These are phyloP conservation scores for Serripes groenlandicus DNA, from an alignment of 2,888 invertebrate species.

Conservation along the genomic window DNA sequence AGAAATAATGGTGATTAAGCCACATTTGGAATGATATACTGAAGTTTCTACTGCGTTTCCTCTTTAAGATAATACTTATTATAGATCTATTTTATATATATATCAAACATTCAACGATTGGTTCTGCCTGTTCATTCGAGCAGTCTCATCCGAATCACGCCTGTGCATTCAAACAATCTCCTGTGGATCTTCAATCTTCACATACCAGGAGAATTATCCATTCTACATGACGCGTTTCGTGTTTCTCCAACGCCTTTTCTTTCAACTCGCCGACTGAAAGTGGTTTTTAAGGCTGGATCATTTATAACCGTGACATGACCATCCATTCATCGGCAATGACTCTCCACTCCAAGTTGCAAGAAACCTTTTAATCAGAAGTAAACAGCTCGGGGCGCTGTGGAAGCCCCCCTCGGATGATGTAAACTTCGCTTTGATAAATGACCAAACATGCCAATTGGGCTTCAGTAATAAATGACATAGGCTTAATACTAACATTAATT, in stretches of 20 bases:
- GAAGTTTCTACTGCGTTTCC: no score
- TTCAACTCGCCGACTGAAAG: conserved; percentile 4
- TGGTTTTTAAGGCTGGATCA: conserved; percentile 33
- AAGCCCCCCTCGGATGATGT: conserved; percentile 58
- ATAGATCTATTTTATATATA: no score
- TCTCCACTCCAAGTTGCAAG: conserved; percentile 48
- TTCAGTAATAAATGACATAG: conserved; percentile 26
- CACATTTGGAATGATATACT: no score
- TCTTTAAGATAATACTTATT: no score
- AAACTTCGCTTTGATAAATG: conserved; percentile 40
- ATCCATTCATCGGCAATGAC: conserved; percentile 45
- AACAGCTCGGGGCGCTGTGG: conserved; percentile 56
- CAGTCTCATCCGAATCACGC: no score
- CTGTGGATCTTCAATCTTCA: no score
- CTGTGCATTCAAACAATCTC: no score
- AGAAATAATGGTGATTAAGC: no score
- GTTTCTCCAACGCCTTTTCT: conserved; percentile 12
- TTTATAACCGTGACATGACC: conserved; percentile 59
- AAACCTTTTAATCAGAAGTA: conserved; percentile 63
- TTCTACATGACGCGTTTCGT: no score
- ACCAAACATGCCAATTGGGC: conserved; percentile 17
- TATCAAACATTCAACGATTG: no score
- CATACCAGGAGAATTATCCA: no score
- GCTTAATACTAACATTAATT: conserved; percentile 23
- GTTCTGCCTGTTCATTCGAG: no score